These are phyloP conservation scores for Pygathrix nemaeus DNA, from an alignment of 2,113 vertebrate genomes.

Conservation along the genomic window DNA sequence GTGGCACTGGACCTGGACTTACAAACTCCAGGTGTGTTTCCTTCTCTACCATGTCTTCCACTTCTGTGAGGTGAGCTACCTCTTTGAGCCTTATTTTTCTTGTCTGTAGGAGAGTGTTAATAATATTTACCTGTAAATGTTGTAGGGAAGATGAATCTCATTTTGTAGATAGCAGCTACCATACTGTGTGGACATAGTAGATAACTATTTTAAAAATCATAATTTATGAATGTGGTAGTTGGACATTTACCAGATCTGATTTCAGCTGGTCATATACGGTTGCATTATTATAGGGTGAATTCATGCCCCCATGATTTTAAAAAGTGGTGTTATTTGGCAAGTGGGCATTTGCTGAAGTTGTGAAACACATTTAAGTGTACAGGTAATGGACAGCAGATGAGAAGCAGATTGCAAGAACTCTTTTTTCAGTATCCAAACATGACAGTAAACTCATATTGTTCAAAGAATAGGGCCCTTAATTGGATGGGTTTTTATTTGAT, in stretches of 20 bases:
- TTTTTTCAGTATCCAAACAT: conserved; percentile 43
- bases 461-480: conserved; percentile 31
- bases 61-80: background rate
- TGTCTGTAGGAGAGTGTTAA: background rate
- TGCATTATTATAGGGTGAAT: conserved; percentile 29
- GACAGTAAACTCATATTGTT: conserved; percentile 48
- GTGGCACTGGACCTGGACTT: background rate
- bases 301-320: background rate
- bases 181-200: background rate
- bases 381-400: conserved; percentile 48
- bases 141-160: background rate
- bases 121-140: background rate
- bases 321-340: conserved; percentile 16
- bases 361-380: conserved; percentile 11
- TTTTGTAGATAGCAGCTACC: background rate
- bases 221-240: conserved; percentile 21
- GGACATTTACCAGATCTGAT: background rate
- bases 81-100: background rate
- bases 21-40: background rate
- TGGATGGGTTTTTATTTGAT: conserved; percentile 58
- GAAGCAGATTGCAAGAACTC: conserved; percentile 30
- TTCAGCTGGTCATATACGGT: background rate
- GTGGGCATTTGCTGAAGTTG: background rate
- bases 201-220: conserved; percentile 24
- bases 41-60: background rate